Evolutionary conservation across 2,113 vertebrate genomes (phyloP).

Genomic region (Pseudonaja textilis): DNA sequence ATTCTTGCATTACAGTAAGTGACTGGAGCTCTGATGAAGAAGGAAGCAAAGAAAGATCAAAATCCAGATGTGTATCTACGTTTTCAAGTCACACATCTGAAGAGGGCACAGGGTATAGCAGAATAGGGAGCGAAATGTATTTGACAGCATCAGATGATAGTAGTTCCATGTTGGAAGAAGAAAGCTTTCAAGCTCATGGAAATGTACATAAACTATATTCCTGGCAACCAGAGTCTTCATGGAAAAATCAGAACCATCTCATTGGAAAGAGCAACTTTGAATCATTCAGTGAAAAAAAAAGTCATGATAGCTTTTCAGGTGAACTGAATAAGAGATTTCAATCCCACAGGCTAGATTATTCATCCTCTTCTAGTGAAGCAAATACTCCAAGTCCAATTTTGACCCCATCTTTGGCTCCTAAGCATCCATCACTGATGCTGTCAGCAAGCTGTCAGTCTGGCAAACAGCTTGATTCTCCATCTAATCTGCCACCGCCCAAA

Average conservation of each 20-base stretch:
- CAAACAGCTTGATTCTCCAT: constrained; percentile 35
- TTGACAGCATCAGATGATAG: constrained; percentile 92
- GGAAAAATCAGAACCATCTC: constrained; percentile 63
- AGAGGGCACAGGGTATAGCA: constrained; percentile 71
- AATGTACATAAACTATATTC: constrained; percentile 69
- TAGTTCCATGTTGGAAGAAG: constrained; percentile 89
- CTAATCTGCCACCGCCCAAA: constrained; percentile 75
- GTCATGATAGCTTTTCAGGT: constrained; percentile 79
- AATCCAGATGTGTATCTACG: constrained; percentile 71
- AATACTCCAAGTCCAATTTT: constrained; percentile 75
- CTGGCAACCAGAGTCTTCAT: constrained; percentile 72
- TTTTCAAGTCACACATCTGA: constrained; percentile 79
- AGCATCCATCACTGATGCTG: constrained; percentile 52
- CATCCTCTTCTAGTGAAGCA: constrained; percentile 82
- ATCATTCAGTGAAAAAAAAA: constrained; percentile 66
- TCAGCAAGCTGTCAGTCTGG: constrained; percentile 35
- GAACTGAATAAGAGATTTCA: constrained; percentile 90
- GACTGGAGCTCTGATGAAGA: constrained; percentile 80
- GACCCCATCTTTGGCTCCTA: constrained; percentile 67
- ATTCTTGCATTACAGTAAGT: constrained; percentile 65
- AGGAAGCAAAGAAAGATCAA: constrained; percentile 54
- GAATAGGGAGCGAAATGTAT: constrained; percentile 82
- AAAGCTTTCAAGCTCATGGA: constrained; percentile 73
- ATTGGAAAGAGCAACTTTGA: constrained; percentile 61
- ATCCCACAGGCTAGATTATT: constrained; percentile 84